These are phyloP conservation scores for Scolopax mira DNA, from an alignment of 2,113 vertebrate genomes.

Conservation along the genomic window DNA sequence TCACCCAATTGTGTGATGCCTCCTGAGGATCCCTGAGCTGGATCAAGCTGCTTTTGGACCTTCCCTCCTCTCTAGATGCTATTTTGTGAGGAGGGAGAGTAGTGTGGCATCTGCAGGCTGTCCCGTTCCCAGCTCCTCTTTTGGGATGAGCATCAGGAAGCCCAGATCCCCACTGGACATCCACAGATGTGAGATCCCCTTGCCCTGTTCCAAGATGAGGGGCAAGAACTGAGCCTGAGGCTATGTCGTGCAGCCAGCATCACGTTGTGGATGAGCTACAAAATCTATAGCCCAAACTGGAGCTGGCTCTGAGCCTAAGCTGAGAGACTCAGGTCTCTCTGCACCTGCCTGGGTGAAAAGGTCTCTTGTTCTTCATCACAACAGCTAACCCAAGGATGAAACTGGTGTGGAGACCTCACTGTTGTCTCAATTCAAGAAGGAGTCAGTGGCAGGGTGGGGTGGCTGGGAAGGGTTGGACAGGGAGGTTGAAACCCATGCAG, in stretches of 20 bases:
- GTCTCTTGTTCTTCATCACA: not conserved
- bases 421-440: not conserved
- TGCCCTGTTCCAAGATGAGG: not conserved
- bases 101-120: not conserved
- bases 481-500: not conserved
- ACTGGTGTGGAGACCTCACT: not conserved
- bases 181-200: not conserved
- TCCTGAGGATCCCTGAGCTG: not conserved
- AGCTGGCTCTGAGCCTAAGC: not conserved
- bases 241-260: not conserved
- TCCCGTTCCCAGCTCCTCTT: not conserved
- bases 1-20: accelerated
- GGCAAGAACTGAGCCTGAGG: not conserved
- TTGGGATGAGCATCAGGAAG: not conserved
- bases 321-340: not conserved
- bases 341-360: not conserved
- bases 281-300: not conserved
- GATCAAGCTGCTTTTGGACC: not conserved
- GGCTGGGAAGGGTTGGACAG: not conserved
- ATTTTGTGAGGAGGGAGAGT: not conserved
- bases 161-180: not conserved
- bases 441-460: not conserved
- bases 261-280: accelerated
- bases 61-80: not conserved
- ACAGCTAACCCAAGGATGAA: not conserved